Percentiles rank a stretch among this genome's conserved stretches.
Evolutionary conservation across 2,113 vertebrate species (phyloP).

Genomic region (Myotis davidii): DNA sequence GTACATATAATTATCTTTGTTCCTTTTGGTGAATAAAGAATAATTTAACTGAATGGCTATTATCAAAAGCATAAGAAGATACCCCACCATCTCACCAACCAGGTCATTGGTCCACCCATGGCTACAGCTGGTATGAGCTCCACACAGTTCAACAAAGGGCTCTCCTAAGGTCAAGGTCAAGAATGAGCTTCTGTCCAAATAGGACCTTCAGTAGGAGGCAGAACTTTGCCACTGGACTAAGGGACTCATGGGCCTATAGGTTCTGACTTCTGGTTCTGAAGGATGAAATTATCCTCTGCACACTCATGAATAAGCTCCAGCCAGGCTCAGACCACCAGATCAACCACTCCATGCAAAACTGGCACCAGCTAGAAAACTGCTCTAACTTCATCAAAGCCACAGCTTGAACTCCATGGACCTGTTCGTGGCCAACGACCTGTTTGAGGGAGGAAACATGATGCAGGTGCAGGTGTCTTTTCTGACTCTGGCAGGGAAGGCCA

Average conservation of each 20-base stretch:
- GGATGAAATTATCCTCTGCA: slow-evolving; percentile 92
- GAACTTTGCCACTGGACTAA: slow-evolving; percentile 95
- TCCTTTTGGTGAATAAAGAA: background rate
- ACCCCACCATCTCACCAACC: background rate
- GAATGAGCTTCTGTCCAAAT: slow-evolving; percentile 93
- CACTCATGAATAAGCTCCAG: slow-evolving; percentile 93
- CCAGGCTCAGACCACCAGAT: slow-evolving; percentile 91
- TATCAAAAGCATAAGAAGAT: background rate
- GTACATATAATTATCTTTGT: background rate
- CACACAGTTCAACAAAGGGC: background rate
- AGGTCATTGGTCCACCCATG: too few relatives aligned
- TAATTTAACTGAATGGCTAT: background rate
- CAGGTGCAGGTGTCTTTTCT: slow-evolving; percentile 95
- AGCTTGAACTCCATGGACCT: slow-evolving; percentile 94
- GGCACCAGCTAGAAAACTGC: slow-evolving; percentile 97
- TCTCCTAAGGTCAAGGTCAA: background rate
- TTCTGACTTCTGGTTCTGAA: slow-evolving; percentile 94
- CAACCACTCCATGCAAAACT: slow-evolving; percentile 91
- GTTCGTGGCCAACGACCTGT: slow-evolving; percentile 96
- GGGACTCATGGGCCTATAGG: slow-evolving; percentile 90
- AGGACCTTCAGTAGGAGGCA: slow-evolving; percentile 92
- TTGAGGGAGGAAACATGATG: slow-evolving; percentile 94
- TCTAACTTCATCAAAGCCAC: slow-evolving; percentile 94
- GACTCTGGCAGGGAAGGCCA: slow-evolving; percentile 94
- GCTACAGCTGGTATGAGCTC: background rate